Evolutionary conservation across 2,888 invertebrate genomes (phyloP).

Genomic region (Hermaeophaga mercurialis): DNA sequence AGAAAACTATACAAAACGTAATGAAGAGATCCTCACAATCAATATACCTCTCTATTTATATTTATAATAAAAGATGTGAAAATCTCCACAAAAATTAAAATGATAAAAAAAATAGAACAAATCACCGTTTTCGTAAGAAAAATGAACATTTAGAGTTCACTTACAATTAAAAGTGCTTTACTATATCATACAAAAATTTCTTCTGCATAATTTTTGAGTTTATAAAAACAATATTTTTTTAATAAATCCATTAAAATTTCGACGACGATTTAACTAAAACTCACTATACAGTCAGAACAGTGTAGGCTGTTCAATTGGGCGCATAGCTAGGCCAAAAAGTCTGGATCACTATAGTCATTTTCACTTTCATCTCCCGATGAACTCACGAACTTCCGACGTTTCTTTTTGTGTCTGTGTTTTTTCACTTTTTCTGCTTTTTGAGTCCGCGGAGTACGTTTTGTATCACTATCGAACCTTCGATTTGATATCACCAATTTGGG

Average conservation of each 20-base stretch:
- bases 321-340: slow-evolving; percentile 56
- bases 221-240: slow-evolving; percentile 35
- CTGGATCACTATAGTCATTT: slow-evolving; percentile 69
- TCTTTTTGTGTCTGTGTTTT: slow-evolving; percentile 62
- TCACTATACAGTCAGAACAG: slow-evolving; percentile 52
- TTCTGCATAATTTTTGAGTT: slow-evolving; percentile 31
- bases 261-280: slow-evolving; percentile 42
- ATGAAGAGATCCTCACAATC: slow-evolving; percentile 46
- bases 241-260: slow-evolving; percentile 31
- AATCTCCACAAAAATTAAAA: slow-evolving; percentile 41
- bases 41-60: slow-evolving; percentile 45
- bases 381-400: slow-evolving; percentile 62
- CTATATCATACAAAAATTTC: slow-evolving; percentile 40
- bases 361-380: slow-evolving; percentile 67
- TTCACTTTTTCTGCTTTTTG: slow-evolving; percentile 57
- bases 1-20: slow-evolving; percentile 48
- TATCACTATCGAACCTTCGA: slow-evolving; percentile 55
- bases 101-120: slow-evolving; percentile 33
- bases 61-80: slow-evolving; percentile 46
- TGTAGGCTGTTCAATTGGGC: slow-evolving; percentile 35
- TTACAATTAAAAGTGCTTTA: slow-evolving; percentile 39
- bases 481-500: slow-evolving; percentile 61
- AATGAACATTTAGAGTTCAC: slow-evolving; percentile 34
- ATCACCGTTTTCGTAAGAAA: slow-evolving; percentile 32
- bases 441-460: slow-evolving; percentile 53